Base-by-base conservation (phyloP, 2,888 invertebrate species). In the Andrena haemorrhoa region DNA sequence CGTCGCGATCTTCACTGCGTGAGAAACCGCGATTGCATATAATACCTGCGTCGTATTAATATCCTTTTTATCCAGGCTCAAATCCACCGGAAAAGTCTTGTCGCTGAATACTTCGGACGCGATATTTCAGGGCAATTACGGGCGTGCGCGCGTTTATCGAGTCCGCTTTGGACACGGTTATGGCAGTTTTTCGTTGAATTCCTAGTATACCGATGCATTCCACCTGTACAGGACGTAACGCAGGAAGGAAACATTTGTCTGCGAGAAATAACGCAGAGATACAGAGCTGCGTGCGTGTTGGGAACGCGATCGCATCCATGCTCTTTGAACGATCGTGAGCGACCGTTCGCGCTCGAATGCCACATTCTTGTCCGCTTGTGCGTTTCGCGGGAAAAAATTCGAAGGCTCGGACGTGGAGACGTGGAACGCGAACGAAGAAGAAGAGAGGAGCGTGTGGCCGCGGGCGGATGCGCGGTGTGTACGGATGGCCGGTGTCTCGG, bases 91-190 rank as follows among this genome's bases (percentile, higher is more conserved):
- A 86, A 85, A 83, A 75, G 60, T 80, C 66, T 64, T 80, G 78
- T 84, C 85, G 68, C 56, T 56, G 70, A 61, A 58, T 71, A 68
- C 53, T 69, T 69, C 63, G 73, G 68, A 76, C 68, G 69, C 79
- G 74, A 79, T 81, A 86, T 82, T 78, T 85, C 80, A 86, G 70
- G 47, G 77, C 78, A 86, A 84, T 84, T 84, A 86, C 84, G 60
- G 41, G 41, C 41, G 12, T 3, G 31, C 29, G 10, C 33, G 23
- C 58, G 73, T 64, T 77, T 69, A 64, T 75, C 82, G 66, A 71
- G 66, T 51, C 49, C 61, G 33, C 71, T 26, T 61, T n/a, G 51
- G 31, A 56, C 79, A 29, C 66, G 51, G 49, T 61, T 63, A 29
- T 41, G 68, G 26, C 35, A 53, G 29, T 69, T 61, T 61, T 69